These are phyloP conservation scores for Drosophila baimaii DNA, from an alignment of 1,140 invertebrate genomes.

Conservation along the genomic window DNA sequence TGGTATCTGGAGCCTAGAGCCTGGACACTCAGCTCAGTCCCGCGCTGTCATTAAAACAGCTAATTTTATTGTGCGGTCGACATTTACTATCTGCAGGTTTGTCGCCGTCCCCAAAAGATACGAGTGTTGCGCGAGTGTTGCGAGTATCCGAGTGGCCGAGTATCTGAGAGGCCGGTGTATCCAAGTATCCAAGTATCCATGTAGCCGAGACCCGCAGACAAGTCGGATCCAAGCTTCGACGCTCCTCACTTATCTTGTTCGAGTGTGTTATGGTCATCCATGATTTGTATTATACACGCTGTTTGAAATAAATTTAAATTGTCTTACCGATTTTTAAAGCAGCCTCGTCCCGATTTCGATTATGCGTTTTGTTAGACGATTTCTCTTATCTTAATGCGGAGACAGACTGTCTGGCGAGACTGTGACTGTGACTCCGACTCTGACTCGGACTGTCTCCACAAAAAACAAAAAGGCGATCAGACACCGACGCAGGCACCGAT, in stretches of 20 bases:
- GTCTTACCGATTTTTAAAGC: constrained; percentile 73
- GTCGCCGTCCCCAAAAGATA: constrained; percentile 41
- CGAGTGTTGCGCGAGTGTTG: neutral
- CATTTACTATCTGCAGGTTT: constrained; percentile 77
- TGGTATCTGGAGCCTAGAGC: constrained; percentile 13
- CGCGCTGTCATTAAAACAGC: constrained; percentile 74
- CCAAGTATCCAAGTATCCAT: constrained; percentile 3
- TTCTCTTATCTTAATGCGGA: constrained; percentile 83
- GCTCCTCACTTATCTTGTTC: constrained; percentile 70
- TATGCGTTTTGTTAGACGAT: constrained; percentile 84
- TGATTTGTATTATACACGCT: constrained; percentile 65
- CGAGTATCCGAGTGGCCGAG: constrained; percentile 3
- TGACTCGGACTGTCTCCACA: constrained; percentile 7
- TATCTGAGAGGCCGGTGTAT: neutral
- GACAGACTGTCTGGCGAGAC: constrained; percentile 71
- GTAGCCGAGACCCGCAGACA: constrained; percentile 42
- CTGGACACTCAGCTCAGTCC: constrained; percentile 56
- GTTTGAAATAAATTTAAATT: constrained; percentile 78
- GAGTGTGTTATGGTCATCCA: constrained; percentile 65
- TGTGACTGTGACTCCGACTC: constrained; percentile 7
- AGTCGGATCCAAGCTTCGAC: constrained; percentile 39
- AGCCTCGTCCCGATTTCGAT: constrained; percentile 76
- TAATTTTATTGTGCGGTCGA: constrained; percentile 81
- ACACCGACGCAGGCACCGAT: constrained; percentile 9
- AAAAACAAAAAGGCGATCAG: constrained; percentile 25